Conservation (phyloP, 1,140 invertebrate species). For the Drosophila parabipectinata region DNA sequence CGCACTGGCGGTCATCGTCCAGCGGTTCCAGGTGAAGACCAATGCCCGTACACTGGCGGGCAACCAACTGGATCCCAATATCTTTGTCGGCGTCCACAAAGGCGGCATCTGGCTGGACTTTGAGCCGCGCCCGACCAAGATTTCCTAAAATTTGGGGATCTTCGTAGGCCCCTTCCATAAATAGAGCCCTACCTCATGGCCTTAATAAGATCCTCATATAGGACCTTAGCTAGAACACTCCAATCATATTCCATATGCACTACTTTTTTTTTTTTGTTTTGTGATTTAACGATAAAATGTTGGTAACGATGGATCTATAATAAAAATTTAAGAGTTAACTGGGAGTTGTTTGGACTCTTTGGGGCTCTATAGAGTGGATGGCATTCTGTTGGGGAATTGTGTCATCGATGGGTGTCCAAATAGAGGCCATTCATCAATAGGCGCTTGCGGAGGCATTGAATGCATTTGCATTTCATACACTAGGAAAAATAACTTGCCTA, state of each 20-base stretch:
- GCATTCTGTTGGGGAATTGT: constrained; percentile 24
- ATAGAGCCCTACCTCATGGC: no score
- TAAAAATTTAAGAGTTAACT: no score
- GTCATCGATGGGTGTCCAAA: constrained; percentile 22
- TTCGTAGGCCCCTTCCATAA: no score
- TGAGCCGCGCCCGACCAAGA: not conserved
- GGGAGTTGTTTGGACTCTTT: not conserved
- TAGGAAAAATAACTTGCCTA: not conserved
- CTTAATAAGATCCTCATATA: no score
- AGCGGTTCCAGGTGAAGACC: constrained; percentile 54
- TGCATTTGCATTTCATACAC: constrained; percentile 11
- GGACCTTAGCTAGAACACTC: no score
- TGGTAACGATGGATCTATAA: no score
- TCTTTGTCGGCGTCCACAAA: constrained; percentile 69
- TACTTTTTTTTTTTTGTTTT: no score
- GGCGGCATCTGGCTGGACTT: constrained; percentile 80
- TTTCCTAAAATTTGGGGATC: no score
- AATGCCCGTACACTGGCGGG: constrained; percentile 49
- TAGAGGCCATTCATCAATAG: constrained; percentile 13
- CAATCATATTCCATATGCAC: no score
- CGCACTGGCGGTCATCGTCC: constrained; percentile 70
- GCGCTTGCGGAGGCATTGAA: not conserved
- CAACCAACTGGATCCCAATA: constrained; percentile 65
- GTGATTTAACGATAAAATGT: no score
- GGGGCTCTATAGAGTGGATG: not conserved